These are phyloP conservation scores for Laticauda colubrina DNA, from an alignment of 2,113 vertebrate genomes.

Conservation along the genomic window DNA sequence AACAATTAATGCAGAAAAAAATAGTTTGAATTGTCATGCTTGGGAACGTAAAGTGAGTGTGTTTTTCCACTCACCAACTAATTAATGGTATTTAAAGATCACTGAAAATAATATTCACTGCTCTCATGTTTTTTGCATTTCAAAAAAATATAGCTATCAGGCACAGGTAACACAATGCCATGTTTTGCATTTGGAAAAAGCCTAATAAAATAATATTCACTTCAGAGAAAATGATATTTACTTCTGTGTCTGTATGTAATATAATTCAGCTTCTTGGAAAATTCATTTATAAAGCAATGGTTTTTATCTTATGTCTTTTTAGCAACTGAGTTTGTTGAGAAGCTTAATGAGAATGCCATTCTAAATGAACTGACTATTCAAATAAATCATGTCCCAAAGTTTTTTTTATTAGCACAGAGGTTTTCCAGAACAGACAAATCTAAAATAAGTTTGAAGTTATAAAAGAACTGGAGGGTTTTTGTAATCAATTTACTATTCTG, in stretches of 20 bases:
- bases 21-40: neutral
- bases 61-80: neutral
- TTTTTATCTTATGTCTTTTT: neutral
- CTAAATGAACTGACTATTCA: neutral
- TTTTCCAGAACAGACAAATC: neutral
- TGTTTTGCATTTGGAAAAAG: neutral
- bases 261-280: neutral
- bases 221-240: too few species aligned
- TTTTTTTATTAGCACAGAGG: neutral
- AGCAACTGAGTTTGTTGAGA: neutral
- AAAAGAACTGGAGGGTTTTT: neutral
- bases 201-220: neutral
- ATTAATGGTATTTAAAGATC: neutral
- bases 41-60: neutral
- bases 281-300: neutral
- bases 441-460: neutral
- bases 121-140: neutral
- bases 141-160: neutral
- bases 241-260: neutral
- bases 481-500: neutral
- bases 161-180: neutral
- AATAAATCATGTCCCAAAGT: neutral
- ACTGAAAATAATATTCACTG: neutral
- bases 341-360: neutral
- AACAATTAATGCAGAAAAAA: neutral